Evolutionary conservation across 2,888 invertebrate genomes (phyloP).

Genomic region (Folsomia candida): DNA sequence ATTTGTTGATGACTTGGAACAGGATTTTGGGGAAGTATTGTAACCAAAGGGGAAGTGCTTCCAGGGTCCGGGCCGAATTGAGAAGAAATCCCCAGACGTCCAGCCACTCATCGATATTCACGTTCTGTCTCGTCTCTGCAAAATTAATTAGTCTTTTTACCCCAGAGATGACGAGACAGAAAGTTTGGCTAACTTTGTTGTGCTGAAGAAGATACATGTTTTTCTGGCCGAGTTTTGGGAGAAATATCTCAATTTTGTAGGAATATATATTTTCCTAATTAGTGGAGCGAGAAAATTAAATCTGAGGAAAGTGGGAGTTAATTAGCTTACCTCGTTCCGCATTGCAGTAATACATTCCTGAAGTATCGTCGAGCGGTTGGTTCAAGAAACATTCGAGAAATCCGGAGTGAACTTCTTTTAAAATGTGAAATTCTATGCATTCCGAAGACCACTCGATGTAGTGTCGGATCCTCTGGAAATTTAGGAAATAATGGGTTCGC

Average conservation of each 20-base stretch:
- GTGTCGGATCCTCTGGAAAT: conserved; percentile 61
- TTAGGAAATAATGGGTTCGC: neutral
- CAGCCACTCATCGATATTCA: conserved; percentile 66
- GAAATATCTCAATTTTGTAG: too few relatives aligned
- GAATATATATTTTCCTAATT: too few relatives aligned
- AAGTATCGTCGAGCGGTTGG: conserved; percentile 46
- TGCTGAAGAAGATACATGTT: too few relatives aligned
- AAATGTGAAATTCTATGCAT: conserved; percentile 69
- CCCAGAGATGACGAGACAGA: neutral
- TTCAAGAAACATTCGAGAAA: conserved; percentile 68
- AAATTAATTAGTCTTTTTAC: neutral
- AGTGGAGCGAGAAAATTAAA: too few relatives aligned
- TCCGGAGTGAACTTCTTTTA: conserved; percentile 69
- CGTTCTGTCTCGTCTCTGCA: conserved; percentile 48
- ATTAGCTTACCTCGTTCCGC: conserved; percentile 46
- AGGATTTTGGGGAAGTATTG: conserved; percentile 71
- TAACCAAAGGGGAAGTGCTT: conserved; percentile 69
- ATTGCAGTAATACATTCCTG: conserved; percentile 47
- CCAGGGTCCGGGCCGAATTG: conserved; percentile 58
- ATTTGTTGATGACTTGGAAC: conserved; percentile 68
- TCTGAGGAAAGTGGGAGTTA: too few relatives aligned
- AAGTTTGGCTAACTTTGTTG: neutral
- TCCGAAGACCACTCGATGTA: conserved; percentile 74
- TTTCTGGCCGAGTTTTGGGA: too few relatives aligned
- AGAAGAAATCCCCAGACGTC: conserved; percentile 66